phyloP scores from a whole-genome alignment of 2,888 invertebrate genomes.

The Polydrusus cervinus region DNA sequence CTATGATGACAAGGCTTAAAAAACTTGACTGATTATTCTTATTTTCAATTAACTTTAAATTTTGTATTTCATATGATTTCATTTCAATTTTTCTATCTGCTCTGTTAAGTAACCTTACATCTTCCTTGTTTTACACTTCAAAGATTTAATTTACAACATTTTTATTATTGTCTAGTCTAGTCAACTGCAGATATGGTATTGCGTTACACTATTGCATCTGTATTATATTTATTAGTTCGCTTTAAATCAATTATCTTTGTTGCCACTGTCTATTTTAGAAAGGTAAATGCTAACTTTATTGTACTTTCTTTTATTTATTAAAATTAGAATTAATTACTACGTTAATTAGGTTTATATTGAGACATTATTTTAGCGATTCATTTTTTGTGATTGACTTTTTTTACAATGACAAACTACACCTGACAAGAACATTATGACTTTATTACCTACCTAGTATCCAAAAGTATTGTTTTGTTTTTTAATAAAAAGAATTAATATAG shows the following conservation, averaged over 20 bases:
- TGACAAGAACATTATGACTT: not conserved
- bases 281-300: not conserved
- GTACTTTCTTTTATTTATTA: slow-evolving; percentile 1
- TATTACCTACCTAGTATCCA: slow-evolving; percentile 16
- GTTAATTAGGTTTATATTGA: not conserved
- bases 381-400: slow-evolving; percentile 24
- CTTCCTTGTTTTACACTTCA: not conserved
- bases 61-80: too few species aligned
- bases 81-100: too few species aligned
- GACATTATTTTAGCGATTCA: slow-evolving; percentile 11
- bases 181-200: not conserved
- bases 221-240: not conserved
- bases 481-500: slow-evolving; percentile 46
- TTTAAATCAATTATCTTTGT: not conserved
- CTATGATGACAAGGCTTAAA: too few species aligned
- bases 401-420: not conserved
- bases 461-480: slow-evolving; percentile 44
- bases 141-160: not conserved
- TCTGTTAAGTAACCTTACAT: too few species aligned
- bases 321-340: not conserved
- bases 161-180: not conserved
- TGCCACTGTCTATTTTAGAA: not conserved
- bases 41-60: too few species aligned
- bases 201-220: not conserved
- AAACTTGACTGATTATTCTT: too few species aligned